Evolutionary conservation across 2,113 vertebrate genomes (phyloP).

Genomic region (Leptosomus discolor): DNA sequence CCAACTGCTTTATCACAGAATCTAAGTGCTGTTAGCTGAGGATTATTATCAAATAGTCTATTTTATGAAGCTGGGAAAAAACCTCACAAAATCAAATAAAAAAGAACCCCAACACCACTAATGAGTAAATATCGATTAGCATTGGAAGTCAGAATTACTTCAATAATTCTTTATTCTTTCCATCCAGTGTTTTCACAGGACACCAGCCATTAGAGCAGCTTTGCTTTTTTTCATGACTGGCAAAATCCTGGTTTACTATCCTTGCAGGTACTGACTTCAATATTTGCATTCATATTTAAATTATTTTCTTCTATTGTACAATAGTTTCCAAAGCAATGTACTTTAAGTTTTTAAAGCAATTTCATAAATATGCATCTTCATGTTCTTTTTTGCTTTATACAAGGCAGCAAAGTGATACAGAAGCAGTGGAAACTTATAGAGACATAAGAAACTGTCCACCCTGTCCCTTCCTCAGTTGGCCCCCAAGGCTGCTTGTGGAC

Average conservation of each 20-base stretch:
- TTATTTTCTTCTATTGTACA: not conserved
- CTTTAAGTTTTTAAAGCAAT: not conserved
- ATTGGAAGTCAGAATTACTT: not conserved
- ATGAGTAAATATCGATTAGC: not conserved
- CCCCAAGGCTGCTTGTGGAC: not conserved
- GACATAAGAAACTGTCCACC: not conserved
- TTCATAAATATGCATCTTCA: not conserved
- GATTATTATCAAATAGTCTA: not conserved
- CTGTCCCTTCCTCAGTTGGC: not conserved
- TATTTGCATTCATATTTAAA: not conserved
- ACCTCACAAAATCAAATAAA: accelerated
- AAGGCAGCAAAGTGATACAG: not conserved
- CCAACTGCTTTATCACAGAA: not conserved
- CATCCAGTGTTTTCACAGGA: not conserved
- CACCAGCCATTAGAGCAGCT: not conserved
- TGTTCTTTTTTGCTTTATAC: not conserved
- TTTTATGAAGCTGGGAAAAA: not conserved
- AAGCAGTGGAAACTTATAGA: not conserved
- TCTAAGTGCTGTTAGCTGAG: not conserved
- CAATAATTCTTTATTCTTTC: not conserved
- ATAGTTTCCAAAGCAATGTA: not conserved
- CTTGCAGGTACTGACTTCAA: not conserved
- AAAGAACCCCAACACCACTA: not conserved
- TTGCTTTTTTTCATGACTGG: not conserved
- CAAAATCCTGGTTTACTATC: not conserved